phyloP scores from a whole-genome alignment of 2,113 vertebrate species.

The Apus apus region DNA sequence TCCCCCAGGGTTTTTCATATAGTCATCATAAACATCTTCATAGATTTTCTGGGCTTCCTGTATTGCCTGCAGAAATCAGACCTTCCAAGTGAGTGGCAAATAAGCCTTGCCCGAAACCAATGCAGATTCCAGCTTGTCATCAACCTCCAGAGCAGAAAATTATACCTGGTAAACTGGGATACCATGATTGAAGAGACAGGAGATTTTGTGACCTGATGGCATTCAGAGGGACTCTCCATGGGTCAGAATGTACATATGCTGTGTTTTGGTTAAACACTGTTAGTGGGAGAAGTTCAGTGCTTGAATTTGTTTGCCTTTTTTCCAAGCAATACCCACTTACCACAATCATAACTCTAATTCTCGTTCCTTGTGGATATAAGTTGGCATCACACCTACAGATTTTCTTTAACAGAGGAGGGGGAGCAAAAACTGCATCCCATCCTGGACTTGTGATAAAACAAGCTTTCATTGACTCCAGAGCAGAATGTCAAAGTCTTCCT shows the following conservation, averaged over 20 bases:
- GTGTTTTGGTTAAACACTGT: background rate
- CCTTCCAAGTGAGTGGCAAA: background rate
- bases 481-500: background rate
- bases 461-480: background rate
- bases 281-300: background rate
- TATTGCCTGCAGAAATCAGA: conserved; percentile 83
- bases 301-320: background rate
- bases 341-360: background rate
- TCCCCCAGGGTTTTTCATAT: conserved; percentile 70
- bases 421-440: background rate
- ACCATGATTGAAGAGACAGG: background rate
- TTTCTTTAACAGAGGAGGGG: background rate
- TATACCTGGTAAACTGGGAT: background rate
- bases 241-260: background rate
- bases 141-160: background rate
- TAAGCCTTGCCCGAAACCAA: background rate
- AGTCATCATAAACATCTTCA: conserved; percentile 78
- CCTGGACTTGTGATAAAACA: background rate
- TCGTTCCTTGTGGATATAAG: background rate
- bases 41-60: conserved; percentile 89
- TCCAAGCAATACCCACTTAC: background rate
- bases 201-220: background rate
- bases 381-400: background rate
- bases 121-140: background rate
- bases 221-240: background rate